Percentiles rank a stretch among this genome's conserved stretches.
Conservation (phyloP, 2,113 vertebrate species). For the Oryzias javanicus region DNA sequence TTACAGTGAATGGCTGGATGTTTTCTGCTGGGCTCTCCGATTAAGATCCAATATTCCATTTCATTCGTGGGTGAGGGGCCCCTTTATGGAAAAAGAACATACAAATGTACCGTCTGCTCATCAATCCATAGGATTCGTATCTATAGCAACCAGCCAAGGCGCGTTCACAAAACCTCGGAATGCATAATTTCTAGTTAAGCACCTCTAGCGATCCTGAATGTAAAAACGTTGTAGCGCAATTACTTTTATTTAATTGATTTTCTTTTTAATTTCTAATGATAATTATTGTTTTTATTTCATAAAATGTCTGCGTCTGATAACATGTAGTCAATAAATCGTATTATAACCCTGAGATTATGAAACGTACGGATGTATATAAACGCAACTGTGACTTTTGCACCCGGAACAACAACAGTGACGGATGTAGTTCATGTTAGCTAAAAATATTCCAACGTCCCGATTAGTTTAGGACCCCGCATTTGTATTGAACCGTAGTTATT, state of each 20-base stretch:
- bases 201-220: not conserved
- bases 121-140: slow-evolving; percentile 26
- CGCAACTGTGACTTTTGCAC: slow-evolving; percentile 14
- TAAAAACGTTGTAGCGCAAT: too few species aligned
- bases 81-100: slow-evolving; percentile 66
- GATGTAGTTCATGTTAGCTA: not conserved
- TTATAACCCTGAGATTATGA: rapidly evolving
- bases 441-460: not conserved
- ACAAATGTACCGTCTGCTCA: not conserved
- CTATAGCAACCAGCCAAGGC: slow-evolving; percentile 53
- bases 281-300: too few species aligned
- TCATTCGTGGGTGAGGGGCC: slow-evolving; percentile 85
- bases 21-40: slow-evolving; percentile 96
- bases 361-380: slow-evolving; percentile 6
- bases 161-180: slow-evolving; percentile 25
- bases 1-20: slow-evolving; percentile 98
- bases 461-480: too few species aligned
- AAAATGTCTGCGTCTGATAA: too few species aligned
- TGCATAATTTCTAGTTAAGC: not conserved
- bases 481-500: too few species aligned
- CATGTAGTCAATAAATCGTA: too few species aligned
- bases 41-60: slow-evolving; percentile 96
- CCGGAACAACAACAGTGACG: slow-evolving; percentile 52
- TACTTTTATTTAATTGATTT: too few species aligned
- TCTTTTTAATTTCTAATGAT: too few species aligned